These are phyloP conservation scores for Gambelia wislizenii DNA, from an alignment of 2,797 vertebrate species.

Conservation along the genomic window DNA sequence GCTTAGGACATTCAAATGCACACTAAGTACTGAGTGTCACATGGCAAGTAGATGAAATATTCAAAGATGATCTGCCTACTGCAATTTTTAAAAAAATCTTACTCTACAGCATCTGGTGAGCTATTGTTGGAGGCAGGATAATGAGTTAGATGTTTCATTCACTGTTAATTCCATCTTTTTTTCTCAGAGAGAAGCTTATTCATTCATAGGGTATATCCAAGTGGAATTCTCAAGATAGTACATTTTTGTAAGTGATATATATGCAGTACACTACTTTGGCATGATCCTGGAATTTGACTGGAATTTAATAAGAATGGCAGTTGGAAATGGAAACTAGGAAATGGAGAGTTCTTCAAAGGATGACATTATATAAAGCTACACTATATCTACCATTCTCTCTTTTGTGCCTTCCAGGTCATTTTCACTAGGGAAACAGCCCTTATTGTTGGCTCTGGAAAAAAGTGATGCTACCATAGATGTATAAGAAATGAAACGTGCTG, in stretches of 20 bases:
- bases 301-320: conserved; percentile 38
- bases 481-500: conserved; percentile 22
- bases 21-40: conserved; percentile 42
- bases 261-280: background rate
- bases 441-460: conserved; percentile 16
- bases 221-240: conserved; percentile 28
- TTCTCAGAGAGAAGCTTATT: conserved; percentile 10
- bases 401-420: conserved; percentile 38
- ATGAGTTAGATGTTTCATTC: conserved; percentile 20
- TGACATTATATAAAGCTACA: conserved; percentile 49
- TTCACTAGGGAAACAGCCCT: conserved; percentile 21
- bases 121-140: conserved; percentile 12
- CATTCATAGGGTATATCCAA: conserved; percentile 30
- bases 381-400: conserved; percentile 15
- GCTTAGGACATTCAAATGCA: conserved; percentile 23
- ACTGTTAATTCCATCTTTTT: conserved; percentile 21
- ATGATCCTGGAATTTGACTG: conserved; percentile 26
- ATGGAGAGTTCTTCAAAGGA: conserved; percentile 12
- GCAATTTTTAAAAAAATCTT: background rate
- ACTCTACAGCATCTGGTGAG: conserved; percentile 30
- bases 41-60: conserved; percentile 27
- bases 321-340: conserved; percentile 54
- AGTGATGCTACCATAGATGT: conserved; percentile 11
- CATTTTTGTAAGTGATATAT: conserved; percentile 29
- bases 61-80: conserved; percentile 10